Conservation (phyloP, 2,113 vertebrate genomes). For the Apodemus sylvaticus region DNA sequence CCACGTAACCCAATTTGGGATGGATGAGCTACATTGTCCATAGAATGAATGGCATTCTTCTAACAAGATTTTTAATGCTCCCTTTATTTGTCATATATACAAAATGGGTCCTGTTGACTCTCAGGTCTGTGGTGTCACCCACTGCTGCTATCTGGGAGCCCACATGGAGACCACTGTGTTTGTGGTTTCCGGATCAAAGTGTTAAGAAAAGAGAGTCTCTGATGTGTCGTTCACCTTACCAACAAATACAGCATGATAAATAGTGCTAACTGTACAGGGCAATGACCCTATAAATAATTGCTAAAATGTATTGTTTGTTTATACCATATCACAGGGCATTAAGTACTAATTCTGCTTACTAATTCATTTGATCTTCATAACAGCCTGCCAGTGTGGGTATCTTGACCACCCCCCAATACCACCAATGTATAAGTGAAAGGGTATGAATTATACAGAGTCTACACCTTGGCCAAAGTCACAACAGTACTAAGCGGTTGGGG, state of each 20-base stretch:
- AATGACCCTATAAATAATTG: neutral
- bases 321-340: neutral
- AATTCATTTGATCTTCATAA: neutral
- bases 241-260: neutral
- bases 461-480: slow-evolving; percentile 5
- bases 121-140: neutral
- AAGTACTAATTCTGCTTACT: neutral
- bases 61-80: neutral
- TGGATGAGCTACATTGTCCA: neutral
- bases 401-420: neutral
- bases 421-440: neutral
- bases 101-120: slow-evolving; percentile 4
- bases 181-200: neutral
- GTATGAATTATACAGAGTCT: neutral
- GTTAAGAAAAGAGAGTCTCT: neutral
- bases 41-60: neutral
- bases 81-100: neutral
- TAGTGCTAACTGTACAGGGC: neutral
- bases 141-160: neutral
- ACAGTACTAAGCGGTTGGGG: neutral
- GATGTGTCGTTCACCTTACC: neutral
- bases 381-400: neutral
- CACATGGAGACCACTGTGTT: neutral
- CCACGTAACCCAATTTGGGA: neutral
- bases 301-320: neutral